Conservation (phyloP, 2,888 invertebrate species). For the Hofmannophila pseudospretella region DNA sequence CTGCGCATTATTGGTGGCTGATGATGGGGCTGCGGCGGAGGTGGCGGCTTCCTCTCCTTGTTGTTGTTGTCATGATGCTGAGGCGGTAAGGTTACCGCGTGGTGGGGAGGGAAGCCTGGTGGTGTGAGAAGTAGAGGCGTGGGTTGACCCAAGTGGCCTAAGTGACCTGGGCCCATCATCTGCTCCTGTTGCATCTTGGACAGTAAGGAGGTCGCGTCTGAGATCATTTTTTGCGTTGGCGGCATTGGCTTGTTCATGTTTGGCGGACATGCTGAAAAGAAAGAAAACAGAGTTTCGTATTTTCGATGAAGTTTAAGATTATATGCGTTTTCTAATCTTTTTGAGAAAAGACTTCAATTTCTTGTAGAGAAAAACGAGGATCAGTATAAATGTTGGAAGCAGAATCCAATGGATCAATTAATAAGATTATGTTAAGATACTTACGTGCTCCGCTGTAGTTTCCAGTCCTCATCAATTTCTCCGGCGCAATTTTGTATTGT, state of each 20-base stretch:
- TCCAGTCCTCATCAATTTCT: slow-evolving; percentile 97
- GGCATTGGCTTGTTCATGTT: slow-evolving; percentile 86
- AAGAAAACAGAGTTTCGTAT: slow-evolving; percentile 14
- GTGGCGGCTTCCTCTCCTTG: slow-evolving; percentile 75
- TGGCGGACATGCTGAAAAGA: slow-evolving; percentile 79
- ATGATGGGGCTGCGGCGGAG: slow-evolving; percentile 80
- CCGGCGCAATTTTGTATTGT: slow-evolving; percentile 98
- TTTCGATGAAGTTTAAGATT: neutral
- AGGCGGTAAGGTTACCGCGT: slow-evolving; percentile 82
- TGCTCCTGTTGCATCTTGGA: slow-evolving; percentile 85
- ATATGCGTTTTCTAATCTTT: too few species aligned
- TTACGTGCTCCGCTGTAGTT: slow-evolving; percentile 91
- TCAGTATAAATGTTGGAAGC: neutral
- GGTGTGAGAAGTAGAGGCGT: slow-evolving; percentile 85
- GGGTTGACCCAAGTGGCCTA: slow-evolving; percentile 72
- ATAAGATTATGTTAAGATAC: slow-evolving; percentile 56
- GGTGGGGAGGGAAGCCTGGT: slow-evolving; percentile 86
- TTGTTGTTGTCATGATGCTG: slow-evolving; percentile 79
- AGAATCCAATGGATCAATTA: too few species aligned
- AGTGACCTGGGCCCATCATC: slow-evolving; percentile 75
- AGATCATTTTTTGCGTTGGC: slow-evolving; percentile 87
- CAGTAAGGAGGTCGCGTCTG: slow-evolving; percentile 80
- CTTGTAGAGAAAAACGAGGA: too few species aligned
- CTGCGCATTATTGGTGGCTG: slow-evolving; percentile 82
- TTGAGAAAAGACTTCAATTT: too few species aligned